phyloP scores from a whole-genome alignment of 2,888 invertebrate genomes.

The Lamellibrachia columna region DNA sequence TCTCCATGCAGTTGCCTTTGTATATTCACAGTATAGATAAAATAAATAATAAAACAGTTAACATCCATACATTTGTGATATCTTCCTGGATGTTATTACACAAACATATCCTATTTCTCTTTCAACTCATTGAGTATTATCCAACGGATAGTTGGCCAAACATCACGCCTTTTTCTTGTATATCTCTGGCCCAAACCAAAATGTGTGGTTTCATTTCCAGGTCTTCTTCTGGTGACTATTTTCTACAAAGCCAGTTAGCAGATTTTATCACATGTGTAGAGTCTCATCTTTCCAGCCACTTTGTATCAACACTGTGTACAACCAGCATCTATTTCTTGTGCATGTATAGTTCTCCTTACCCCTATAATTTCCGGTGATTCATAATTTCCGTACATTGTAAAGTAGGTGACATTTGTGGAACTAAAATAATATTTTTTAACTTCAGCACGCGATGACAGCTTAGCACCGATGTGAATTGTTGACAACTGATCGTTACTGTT shows the following conservation, averaged over 20 bases:
- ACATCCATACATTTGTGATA: neutral
- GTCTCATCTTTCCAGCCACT: neutral
- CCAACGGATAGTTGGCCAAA: neutral
- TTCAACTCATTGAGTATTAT: neutral
- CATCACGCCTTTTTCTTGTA: neutral
- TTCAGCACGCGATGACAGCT: neutral
- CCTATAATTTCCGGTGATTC: neutral
- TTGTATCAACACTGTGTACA: neutral
- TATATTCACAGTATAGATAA: neutral
- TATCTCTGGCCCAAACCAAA: neutral
- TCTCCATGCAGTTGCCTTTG: neutral
- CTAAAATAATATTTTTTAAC: neutral
- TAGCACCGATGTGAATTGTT: conserved; percentile 8
- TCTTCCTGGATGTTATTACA: neutral
- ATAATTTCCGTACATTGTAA: neutral
- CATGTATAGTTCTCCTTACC: neutral
- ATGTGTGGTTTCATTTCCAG: neutral
- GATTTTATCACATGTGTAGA: neutral
- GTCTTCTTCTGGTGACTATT: neutral
- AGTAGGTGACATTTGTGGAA: neutral
- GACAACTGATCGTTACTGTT: conserved; percentile 11
- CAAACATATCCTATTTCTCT: neutral
- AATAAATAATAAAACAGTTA: neutral
- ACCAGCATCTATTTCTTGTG: neutral
- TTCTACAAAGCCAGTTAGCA: neutral